Conservation (phyloP, 2,888 invertebrate genomes). For the Stenoptilia bipunctidactyla region DNA sequence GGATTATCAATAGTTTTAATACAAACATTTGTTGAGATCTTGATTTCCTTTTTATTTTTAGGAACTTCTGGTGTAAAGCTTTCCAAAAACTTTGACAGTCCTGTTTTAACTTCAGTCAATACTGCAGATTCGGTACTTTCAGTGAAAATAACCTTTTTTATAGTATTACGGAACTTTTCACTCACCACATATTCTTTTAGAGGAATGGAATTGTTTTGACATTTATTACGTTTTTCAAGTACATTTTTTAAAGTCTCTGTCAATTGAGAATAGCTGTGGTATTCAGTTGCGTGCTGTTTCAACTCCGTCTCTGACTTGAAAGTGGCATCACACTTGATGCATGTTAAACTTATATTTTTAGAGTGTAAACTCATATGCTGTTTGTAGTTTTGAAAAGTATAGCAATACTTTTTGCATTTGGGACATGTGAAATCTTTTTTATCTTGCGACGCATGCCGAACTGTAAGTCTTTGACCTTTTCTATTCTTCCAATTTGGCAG, state of each 20-base stretch:
- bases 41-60: conserved; percentile 16
- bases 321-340: conserved; percentile 37
- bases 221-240: conserved; percentile 32
- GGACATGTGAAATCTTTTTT: conserved; percentile 32
- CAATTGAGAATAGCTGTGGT: conserved; percentile 38
- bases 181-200: not conserved
- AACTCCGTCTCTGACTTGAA: conserved; percentile 33
- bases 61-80: conserved; percentile 40
- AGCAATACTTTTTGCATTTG: conserved; percentile 45
- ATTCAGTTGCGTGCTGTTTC: conserved; percentile 26
- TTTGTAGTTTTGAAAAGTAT: conserved; percentile 49
- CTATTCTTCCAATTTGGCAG: conserved; percentile 6
- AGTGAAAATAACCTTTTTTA: conserved; percentile 27
- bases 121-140: conserved; percentile 18
- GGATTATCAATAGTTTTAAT: conserved; percentile 20
- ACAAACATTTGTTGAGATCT: conserved; percentile 17
- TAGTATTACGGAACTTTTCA: conserved; percentile 28
- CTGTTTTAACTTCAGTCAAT: conserved; percentile 22
- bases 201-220: not conserved
- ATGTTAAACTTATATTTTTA: conserved; percentile 29
- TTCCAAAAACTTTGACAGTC: conserved; percentile 46
- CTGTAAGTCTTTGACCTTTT: conserved; percentile 5
- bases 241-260: conserved; percentile 47
- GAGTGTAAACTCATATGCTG: conserved; percentile 42
- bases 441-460: no score